A percentile compares a stretch with the other conserved stretches of the same genome.
Conservation (phyloP, 2,797 vertebrate species). For the Labroides dimidiatus region DNA sequence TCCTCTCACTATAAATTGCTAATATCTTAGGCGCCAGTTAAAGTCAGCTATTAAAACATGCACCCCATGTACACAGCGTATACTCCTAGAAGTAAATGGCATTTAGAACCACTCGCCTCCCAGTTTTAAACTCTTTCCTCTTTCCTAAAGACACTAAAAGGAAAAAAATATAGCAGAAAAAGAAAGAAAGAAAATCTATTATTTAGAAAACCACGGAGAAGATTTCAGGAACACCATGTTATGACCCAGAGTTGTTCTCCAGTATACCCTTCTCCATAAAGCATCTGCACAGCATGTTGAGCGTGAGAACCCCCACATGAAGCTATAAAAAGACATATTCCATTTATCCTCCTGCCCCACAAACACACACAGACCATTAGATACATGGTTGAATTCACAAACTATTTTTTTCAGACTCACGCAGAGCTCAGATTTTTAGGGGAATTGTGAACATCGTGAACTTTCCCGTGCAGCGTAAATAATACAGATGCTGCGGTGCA, state of each 20-base stretch:
- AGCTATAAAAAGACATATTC: conserved; percentile 62
- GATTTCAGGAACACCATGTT: conserved; percentile 1
- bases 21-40: no score
- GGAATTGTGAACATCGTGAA: not conserved
- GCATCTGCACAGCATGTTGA: conserved; percentile 13
- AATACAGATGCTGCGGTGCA: conserved; percentile 35
- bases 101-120: no score
- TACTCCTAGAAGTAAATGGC: no score
- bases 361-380: conserved; percentile 11
- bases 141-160: no score
- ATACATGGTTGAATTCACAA: conserved; percentile 27
- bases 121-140: no score
- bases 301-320: conserved; percentile 19
- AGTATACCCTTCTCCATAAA: not conserved
- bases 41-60: no score
- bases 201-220: not conserved
- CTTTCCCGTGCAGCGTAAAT: conserved; percentile 21
- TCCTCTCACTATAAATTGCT: no score
- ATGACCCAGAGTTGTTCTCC: not conserved
- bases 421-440: conserved; percentile 11
- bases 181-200: no score
- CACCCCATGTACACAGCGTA: no score
- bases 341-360: not conserved
- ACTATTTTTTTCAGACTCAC: not conserved
- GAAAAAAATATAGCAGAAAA: no score